Evolutionary conservation across 2,113 vertebrate genomes (phyloP), one percentile per base, ranked within the genome.

Genomic region (Scophthalmus maximus): DNA sequence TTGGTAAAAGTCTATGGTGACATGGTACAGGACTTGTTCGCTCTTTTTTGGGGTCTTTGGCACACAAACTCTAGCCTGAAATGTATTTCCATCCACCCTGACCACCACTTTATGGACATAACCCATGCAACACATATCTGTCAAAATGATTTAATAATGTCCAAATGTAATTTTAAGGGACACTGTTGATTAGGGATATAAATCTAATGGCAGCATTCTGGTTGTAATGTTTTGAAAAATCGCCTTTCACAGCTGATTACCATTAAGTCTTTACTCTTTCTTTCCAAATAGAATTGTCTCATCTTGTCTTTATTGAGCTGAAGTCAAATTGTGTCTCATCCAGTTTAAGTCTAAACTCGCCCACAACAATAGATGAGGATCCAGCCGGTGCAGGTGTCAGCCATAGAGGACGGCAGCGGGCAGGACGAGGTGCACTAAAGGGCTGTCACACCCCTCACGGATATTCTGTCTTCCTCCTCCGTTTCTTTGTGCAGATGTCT

Each of bases 301-400:
- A 2, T 26, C 32, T 34, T 23, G 23, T 63, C 51, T 65, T 36
- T 12, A 42, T 76, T 53, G 9, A 65, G 27, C 46, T 10, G 40
- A 63, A 25, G 17, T 15, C 36, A 6, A 63, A 42, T 22, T 76
- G 65, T 73, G 76, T 78, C 51, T 47, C 56, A 55, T 52, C 20
- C 3, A 8, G 23, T 60, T 15, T n/a, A n/a, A n/a, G n/a, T 40
- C 52, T 38, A 29, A 70, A 75, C 42, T 27, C 18, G 23, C 40
- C 18, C 2, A 56, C 12, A 47, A 49, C 46, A 49, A 47, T 46
- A 10, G n/a, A n/a, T n/a, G n/a, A n/a, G n/a, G n/a, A n/a, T n/a
- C n/a, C n/a, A n/a, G n/a, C n/a, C n/a, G n/a, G n/a, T n/a, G n/a
- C 20, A 79, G 81, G 81, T 87, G 84, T 90, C 78, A 71, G 62